Conservation (phyloP, 2,797 vertebrate species). For the Acanthis flammea region DNA sequence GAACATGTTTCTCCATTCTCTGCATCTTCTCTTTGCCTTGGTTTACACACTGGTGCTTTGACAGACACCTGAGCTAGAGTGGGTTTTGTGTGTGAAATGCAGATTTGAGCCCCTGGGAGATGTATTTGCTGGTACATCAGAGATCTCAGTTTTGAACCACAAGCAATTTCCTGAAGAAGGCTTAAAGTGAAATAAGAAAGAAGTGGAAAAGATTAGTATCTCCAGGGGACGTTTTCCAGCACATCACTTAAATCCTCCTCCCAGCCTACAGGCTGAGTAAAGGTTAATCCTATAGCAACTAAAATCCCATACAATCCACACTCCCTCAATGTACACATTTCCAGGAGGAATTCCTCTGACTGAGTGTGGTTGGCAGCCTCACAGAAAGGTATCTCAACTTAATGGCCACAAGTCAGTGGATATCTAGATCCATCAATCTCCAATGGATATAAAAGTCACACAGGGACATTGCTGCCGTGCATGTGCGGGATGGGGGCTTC, state of each 20-base stretch:
- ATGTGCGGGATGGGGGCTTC: neutral
- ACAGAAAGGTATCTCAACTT: neutral
- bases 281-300: conserved; percentile 35
- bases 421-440: neutral
- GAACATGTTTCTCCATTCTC: neutral
- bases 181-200: conserved; percentile 13
- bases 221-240: conserved; percentile 31
- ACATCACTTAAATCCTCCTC: conserved; percentile 28
- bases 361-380: neutral
- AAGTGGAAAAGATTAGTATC: neutral
- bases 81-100: neutral
- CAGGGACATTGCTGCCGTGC: neutral
- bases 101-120: neutral
- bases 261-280: neutral
- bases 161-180: conserved; percentile 39
- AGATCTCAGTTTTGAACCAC: conserved; percentile 4
- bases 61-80: neutral
- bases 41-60: neutral
- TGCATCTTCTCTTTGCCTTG: neutral
- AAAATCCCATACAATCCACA: neutral
- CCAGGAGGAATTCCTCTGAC: conserved; percentile 41
- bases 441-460: neutral
- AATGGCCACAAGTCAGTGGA: neutral
- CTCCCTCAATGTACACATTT: neutral
- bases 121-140: neutral